Evolutionary conservation across 2,888 invertebrate species (phyloP), one percentile per base, ranked within the genome.

Genomic region (Mamestra brassicae): DNA sequence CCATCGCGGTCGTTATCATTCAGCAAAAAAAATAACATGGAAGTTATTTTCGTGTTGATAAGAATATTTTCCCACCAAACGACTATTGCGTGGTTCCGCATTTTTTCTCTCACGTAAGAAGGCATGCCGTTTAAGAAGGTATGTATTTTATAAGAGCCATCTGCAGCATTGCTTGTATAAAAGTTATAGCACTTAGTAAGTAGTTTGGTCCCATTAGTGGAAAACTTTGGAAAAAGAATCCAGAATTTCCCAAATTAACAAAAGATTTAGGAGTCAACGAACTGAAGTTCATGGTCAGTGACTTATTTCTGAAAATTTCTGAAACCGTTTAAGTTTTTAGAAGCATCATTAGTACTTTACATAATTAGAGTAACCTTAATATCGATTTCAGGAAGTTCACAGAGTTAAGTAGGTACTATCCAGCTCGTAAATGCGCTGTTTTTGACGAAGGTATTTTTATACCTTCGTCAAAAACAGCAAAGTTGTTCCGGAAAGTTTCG

Each of bases 51-150:
- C 11, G 17, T 52, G 52, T 11, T 54, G 54, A 57, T 73, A 69
- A 70, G 8, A 57, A 50, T 71, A 79, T 63, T 69, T 65, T 79
- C 50, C 36, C 73, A 69, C 62, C 62, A 58, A 80, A 79, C 52
- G n/a, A 69, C 80, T 34, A 11, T 26, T 47, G 64, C 50, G 36
- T 34, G 42, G 42, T 17, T 58, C 4, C 2, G 54, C 34, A 8
- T 50, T 50, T 54, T 65, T 34, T n/a, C 8, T 60, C 26, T 36
- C 2, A 11, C n/a, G 10, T 61, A 50, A 36, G 34, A 45, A 45
- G 13, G 4, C 38, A 54, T 34, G 34, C 34, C 47, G 47, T 71
- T 42, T 79, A 68, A 10, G n/a, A 63, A 67, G 17, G 34, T 10
- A 36, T 13, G 54, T 42, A n/a, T 36, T 13, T 17, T 34, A 34